Evolutionary conservation across 2,797 vertebrate species (phyloP).

Genomic region (Hozukius guyotensis): DNA sequence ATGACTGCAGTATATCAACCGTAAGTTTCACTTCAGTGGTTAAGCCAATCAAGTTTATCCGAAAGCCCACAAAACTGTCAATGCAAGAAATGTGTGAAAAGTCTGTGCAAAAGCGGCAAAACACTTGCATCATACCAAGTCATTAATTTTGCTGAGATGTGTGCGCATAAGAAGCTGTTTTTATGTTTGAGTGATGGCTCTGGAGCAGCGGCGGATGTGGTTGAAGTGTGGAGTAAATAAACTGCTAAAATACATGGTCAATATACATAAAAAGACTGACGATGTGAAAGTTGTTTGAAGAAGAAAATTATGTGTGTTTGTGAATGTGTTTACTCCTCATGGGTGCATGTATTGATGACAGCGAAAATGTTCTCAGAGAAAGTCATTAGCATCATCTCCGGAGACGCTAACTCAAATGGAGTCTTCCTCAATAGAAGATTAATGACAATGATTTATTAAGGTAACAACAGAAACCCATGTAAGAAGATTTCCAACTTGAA

Average conservation of each 20-base stretch:
- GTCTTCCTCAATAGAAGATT: slow-evolving; percentile 66
- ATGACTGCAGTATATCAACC: slow-evolving; percentile 45
- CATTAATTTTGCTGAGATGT: slow-evolving; percentile 49
- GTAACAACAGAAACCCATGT: slow-evolving; percentile 70
- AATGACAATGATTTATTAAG: slow-evolving; percentile 78
- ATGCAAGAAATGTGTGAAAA: slow-evolving; percentile 39
- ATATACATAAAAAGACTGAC: slow-evolving; percentile 48
- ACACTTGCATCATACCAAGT: slow-evolving; percentile 55
- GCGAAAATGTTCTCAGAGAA: slow-evolving; percentile 57
- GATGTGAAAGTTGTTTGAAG: slow-evolving; percentile 38
- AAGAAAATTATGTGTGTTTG: slow-evolving; percentile 12
- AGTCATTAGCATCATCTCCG: slow-evolving; percentile 61
- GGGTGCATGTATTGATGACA: slow-evolving; percentile 57
- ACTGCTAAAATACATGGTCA: slow-evolving; percentile 40
- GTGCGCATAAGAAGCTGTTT: slow-evolving; percentile 35
- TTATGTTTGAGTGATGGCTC: slow-evolving; percentile 45
- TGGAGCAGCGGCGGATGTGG: slow-evolving; percentile 9
- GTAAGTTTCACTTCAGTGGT: slow-evolving; percentile 42
- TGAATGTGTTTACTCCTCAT: slow-evolving; percentile 37
- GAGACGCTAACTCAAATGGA: slow-evolving; percentile 54
- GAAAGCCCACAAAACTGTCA: slow-evolving; percentile 53
- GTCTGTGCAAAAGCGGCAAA: slow-evolving; percentile 49
- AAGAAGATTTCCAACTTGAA: slow-evolving; percentile 62
- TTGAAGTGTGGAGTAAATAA: slow-evolving; percentile 49
- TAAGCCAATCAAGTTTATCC: slow-evolving; percentile 47